phyloP scores from a whole-genome alignment of 2,797 vertebrate genomes.

The Ptychobarbus kaznakovi region DNA sequence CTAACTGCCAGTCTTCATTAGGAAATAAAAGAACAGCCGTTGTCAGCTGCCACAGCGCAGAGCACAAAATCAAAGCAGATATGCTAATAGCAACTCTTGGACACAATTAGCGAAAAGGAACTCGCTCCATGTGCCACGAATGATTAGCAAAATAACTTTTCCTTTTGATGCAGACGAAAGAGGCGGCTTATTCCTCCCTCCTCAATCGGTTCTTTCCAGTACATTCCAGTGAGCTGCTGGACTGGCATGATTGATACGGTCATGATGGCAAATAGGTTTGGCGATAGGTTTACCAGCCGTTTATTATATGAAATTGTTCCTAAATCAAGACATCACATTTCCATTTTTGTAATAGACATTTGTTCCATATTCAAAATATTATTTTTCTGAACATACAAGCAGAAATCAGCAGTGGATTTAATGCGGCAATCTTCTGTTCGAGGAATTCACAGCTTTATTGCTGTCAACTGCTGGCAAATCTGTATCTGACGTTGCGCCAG shows the following conservation, averaged over 20 bases:
- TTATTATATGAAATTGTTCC: constrained; percentile 21
- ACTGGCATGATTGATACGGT: constrained; percentile 32
- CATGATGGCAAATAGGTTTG: constrained; percentile 22
- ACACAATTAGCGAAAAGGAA: constrained; percentile 56
- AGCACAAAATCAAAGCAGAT: constrained; percentile 36
- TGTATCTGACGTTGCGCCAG: background rate
- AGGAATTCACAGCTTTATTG: background rate
- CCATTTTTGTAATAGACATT: background rate
- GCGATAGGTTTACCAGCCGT: background rate
- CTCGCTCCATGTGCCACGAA: constrained; percentile 49
- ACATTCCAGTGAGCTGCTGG: constrained; percentile 33
- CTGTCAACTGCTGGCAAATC: background rate
- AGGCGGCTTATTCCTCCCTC: constrained; percentile 21
- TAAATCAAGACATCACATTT: background rate
- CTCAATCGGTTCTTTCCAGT: constrained; percentile 30
- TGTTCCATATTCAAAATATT: background rate
- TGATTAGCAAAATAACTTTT: constrained; percentile 63
- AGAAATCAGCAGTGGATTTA: constrained; percentile 7
- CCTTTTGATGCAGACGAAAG: constrained; percentile 43
- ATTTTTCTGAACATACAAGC: background rate
- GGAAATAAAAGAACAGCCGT: background rate
- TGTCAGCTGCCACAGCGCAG: constrained; percentile 58
- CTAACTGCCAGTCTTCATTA: background rate
- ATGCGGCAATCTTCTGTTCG: background rate
- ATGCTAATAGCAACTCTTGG: constrained; percentile 47